These are phyloP conservation scores for Stercorarius parasiticus DNA, from an alignment of 2,113 vertebrate genomes.

Conservation along the genomic window DNA sequence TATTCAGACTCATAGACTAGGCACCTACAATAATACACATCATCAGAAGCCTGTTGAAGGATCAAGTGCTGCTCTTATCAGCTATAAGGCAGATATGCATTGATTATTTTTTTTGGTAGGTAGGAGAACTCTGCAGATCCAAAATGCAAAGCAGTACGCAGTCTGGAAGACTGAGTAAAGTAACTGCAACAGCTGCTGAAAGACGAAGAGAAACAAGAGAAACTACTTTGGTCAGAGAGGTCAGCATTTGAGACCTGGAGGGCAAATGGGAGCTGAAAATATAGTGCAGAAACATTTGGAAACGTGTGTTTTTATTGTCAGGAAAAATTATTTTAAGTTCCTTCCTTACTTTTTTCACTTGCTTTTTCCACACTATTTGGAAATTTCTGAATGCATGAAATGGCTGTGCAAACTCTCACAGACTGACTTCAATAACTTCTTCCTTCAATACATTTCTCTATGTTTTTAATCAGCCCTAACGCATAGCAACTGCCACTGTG, in stretches of 20 bases:
- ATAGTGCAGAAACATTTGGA: background rate
- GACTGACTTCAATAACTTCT: background rate
- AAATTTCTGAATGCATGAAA: background rate
- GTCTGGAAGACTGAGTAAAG: background rate
- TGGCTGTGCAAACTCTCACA: background rate
- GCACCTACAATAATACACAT: background rate
- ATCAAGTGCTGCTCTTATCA: background rate
- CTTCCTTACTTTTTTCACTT: background rate
- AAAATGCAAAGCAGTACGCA: background rate
- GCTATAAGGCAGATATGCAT: background rate
- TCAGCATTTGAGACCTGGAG: background rate
- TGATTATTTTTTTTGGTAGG: background rate
- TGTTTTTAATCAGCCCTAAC: background rate
- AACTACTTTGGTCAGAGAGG: background rate
- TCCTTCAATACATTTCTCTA: background rate
- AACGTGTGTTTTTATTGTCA: background rate
- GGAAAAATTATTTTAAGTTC: background rate
- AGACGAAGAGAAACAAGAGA: background rate
- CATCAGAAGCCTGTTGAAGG: background rate
- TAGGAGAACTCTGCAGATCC: background rate
- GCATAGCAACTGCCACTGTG: background rate
- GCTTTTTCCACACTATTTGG: accelerated
- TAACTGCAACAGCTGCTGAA: background rate
- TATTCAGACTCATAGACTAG: background rate
- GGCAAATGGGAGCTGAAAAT: background rate